Evolutionary conservation across 2,888 invertebrate species (phyloP).

Genomic region (Nomada hirtipes): DNA sequence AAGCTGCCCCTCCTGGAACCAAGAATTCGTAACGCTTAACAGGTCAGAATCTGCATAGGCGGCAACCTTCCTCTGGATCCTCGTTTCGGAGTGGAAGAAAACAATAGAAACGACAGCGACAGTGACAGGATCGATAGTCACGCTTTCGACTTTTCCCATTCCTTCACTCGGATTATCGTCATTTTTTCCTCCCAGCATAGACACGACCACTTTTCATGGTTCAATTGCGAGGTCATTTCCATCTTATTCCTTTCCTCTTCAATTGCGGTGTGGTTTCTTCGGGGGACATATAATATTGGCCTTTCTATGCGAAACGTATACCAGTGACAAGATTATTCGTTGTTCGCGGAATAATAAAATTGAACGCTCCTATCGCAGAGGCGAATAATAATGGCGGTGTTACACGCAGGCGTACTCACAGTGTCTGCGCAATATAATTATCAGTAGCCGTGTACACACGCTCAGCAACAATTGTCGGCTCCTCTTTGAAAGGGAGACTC

Average conservation of each 20-base stretch:
- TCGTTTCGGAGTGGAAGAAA: conserved; percentile 37
- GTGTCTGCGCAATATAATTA: conserved; percentile 67
- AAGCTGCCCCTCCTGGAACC: not conserved
- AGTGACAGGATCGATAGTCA: conserved; percentile 67
- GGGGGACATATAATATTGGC: not conserved
- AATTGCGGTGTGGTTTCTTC: no score
- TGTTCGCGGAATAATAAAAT: conserved; percentile 50
- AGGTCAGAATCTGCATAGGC: conserved; percentile 73
- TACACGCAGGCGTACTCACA: conserved; percentile 49
- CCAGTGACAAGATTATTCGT: conserved; percentile 12
- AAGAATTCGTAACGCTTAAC: conserved; percentile 61
- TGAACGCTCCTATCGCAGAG: conserved; percentile 60
- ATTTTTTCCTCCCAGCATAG: conserved; percentile 26
- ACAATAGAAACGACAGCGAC: conserved; percentile 62
- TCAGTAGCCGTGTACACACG: conserved; percentile 69
- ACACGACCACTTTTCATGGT: conserved; percentile 25
- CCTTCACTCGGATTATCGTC: conserved; percentile 55
- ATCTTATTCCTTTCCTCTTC: not conserved
- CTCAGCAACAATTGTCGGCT: conserved; percentile 68
- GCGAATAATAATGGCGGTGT: conserved; percentile 57
- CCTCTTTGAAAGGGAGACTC: conserved; percentile 66
- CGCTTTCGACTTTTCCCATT: conserved; percentile 71
- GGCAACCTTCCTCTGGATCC: conserved; percentile 29
- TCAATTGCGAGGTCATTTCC: not conserved
- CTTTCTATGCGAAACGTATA: not conserved